phyloP scores from a whole-genome alignment of 92 coral and sea anemone species.

The Phenganax subtilis region DNA sequence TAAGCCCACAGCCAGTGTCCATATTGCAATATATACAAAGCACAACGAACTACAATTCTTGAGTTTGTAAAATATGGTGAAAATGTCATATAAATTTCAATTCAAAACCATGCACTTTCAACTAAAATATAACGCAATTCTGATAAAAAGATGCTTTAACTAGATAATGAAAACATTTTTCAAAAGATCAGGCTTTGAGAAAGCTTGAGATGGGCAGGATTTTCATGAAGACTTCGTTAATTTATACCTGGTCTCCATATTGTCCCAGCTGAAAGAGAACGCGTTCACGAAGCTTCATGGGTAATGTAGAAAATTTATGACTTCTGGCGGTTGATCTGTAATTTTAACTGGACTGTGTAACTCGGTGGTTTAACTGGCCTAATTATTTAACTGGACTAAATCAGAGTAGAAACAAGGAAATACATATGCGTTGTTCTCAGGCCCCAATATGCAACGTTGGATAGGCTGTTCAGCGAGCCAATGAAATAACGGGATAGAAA shows the following conservation, averaged over 20 bases:
- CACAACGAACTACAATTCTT: not conserved
- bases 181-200: not conserved
- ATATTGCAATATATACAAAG: not conserved
- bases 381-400: no score
- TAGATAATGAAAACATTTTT: not conserved
- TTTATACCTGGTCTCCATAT: conserved; percentile 39
- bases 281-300: conserved; percentile 21
- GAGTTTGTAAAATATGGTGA: not conserved
- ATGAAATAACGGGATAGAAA: conserved; percentile 23
- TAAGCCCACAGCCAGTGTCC: not conserved
- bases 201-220: conserved; percentile 15
- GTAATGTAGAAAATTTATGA: conserved; percentile 11
- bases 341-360: not conserved
- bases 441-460: not conserved
- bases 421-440: no score
- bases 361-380: no score
- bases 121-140: not conserved
- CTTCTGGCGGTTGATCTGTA: not conserved
- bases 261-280: conserved; percentile 43
- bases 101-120: not conserved
- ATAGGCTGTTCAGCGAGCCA: conserved; percentile 19
- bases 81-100: not conserved
- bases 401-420: no score
- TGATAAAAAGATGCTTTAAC: not conserved
- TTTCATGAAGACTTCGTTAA: not conserved